phyloP scores from a whole-genome alignment of 2,113 vertebrate species.

The Serinus canaria region DNA sequence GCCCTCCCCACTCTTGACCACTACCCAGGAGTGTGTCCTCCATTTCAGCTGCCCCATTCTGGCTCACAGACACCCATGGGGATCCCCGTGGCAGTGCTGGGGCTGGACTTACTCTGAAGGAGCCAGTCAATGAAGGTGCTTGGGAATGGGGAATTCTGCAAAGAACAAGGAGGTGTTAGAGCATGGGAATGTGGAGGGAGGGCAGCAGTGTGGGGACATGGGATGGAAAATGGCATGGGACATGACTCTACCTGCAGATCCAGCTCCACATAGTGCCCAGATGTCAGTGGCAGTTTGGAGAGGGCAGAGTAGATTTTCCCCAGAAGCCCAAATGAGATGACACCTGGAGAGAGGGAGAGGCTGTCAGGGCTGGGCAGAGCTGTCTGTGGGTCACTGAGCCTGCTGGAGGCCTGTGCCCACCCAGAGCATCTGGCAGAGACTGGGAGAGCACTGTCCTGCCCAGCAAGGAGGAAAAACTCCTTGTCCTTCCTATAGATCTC shows the following conservation, averaged over 20 bases:
- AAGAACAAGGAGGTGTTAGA: not conserved
- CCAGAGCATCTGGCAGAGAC: fast-evolving
- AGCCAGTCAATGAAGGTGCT: constrained; percentile 51
- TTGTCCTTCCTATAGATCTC: not conserved
- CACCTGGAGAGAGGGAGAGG: not conserved
- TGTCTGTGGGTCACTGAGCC: not conserved
- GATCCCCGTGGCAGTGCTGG: fast-evolving
- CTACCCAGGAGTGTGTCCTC: not conserved
- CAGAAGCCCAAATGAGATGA: not conserved
- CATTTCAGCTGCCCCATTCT: not conserved
- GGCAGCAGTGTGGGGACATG: fast-evolving
- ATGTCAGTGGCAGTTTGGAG: not conserved
- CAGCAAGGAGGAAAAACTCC: not conserved
- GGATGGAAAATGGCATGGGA: not conserved
- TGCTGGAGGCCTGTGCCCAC: not conserved
- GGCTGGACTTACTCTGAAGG: constrained; percentile 8
- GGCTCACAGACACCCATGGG: not conserved
- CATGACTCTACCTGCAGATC: constrained; percentile 38
- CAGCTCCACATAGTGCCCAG: not conserved
- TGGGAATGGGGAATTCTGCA: constrained; percentile 23
- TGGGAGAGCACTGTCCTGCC: not conserved
- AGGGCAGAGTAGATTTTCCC: constrained; percentile 3
- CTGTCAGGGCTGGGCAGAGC: not conserved
- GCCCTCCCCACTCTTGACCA: not conserved
- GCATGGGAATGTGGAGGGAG: fast-evolving